These are phyloP conservation scores for Sesamia nonagrioides DNA, from an alignment of 1,140 invertebrate species.

Conservation along the genomic window DNA sequence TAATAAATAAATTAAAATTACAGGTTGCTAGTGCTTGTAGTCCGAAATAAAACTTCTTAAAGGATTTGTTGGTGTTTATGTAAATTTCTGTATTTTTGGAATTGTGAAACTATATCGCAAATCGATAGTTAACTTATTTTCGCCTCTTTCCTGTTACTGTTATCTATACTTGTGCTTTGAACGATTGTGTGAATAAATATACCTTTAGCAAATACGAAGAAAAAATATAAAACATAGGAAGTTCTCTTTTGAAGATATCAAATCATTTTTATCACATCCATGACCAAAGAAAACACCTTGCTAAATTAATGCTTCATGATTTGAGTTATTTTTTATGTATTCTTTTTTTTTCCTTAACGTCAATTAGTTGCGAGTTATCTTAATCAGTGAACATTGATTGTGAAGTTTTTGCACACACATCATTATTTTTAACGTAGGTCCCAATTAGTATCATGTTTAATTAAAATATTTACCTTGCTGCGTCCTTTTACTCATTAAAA, in stretches of 20 bases:
- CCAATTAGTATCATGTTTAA: slow-evolving; percentile 37
- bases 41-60: too few species aligned
- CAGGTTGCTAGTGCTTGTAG: too few species aligned
- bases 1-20: too few species aligned
- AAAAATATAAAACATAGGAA: not conserved
- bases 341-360: slow-evolving; percentile 16
- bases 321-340: not conserved
- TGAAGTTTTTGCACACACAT: not conserved
- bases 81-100: too few species aligned
- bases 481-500: slow-evolving; percentile 31
- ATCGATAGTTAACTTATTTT: too few species aligned
- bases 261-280: not conserved
- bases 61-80: too few species aligned
- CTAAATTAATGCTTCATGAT: not conserved
- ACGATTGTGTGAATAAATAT: too few species aligned
- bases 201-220: too few species aligned
- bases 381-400: slow-evolving; percentile 24
- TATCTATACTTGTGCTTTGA: not conserved
- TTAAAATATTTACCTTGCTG: slow-evolving; percentile 10
- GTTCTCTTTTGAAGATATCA: not conserved
- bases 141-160: too few species aligned
- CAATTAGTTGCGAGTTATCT: slow-evolving; percentile 29
- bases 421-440: slow-evolving; percentile 4
- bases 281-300: not conserved
- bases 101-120: too few species aligned